phyloP scores from a whole-genome alignment of 2,113 vertebrate genomes.

The Rana temporaria region DNA sequence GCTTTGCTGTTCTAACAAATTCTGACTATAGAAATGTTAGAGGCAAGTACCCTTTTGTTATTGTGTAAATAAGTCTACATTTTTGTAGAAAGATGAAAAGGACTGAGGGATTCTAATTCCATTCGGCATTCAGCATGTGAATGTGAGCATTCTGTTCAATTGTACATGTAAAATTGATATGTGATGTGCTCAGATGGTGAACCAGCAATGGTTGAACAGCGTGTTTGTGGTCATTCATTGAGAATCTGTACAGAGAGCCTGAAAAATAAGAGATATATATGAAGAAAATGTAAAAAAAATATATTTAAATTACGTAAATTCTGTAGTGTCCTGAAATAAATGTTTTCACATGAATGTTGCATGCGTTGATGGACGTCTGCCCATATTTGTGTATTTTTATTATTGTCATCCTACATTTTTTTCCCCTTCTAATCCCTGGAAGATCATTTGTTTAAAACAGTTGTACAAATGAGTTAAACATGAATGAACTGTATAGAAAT shows the following conservation, averaged over 20 bases:
- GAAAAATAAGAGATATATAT: slow-evolving; percentile 69
- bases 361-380: slow-evolving; percentile 91
- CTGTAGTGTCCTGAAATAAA: slow-evolving; percentile 78
- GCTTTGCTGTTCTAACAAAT: slow-evolving; percentile 54
- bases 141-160: slow-evolving; percentile 76
- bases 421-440: slow-evolving; percentile 80
- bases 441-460: slow-evolving; percentile 72
- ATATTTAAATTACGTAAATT: slow-evolving; percentile 60
- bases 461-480: slow-evolving; percentile 78
- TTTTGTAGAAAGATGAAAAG: slow-evolving; percentile 83
- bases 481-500: slow-evolving; percentile 82
- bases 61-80: slow-evolving; percentile 87
- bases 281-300: slow-evolving; percentile 69
- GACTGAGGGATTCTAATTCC: slow-evolving; percentile 77
- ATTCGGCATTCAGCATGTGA: slow-evolving; percentile 91
- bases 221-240: slow-evolving; percentile 80
- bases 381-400: slow-evolving; percentile 65
- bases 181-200: slow-evolving; percentile 83
- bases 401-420: slow-evolving; percentile 44
- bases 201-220: slow-evolving; percentile 75
- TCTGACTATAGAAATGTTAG: slow-evolving; percentile 57
- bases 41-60: slow-evolving; percentile 80
- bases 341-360: slow-evolving; percentile 96
- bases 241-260: slow-evolving; percentile 74
- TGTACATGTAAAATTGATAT: slow-evolving; percentile 83